Evolutionary conservation across 1,140 invertebrate genomes (phyloP).

Genomic region (Vanessa tameamea): DNA sequence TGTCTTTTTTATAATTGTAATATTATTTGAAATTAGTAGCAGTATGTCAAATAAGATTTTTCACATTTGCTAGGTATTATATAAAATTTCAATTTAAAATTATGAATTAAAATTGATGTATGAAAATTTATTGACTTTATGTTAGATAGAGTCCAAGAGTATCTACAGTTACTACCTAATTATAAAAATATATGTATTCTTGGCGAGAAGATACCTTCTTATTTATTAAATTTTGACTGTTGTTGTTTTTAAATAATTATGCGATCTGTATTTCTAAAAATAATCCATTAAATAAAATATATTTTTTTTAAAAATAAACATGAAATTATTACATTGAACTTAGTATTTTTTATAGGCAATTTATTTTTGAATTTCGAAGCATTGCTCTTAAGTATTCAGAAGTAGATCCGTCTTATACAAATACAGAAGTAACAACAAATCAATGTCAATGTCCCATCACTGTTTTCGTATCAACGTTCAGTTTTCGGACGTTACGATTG

Average conservation of each 20-base stretch:
- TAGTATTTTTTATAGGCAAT: background rate
- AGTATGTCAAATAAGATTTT: background rate
- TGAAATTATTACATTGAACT: background rate
- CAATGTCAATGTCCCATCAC: slow-evolving; percentile 66
- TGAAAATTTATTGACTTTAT: too few relatives aligned
- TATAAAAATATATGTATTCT: too few relatives aligned
- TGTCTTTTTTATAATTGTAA: background rate
- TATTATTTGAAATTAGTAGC: background rate
- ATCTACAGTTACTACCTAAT: too few relatives aligned
- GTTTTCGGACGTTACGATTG: slow-evolving; percentile 57
- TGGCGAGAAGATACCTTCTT: too few relatives aligned
- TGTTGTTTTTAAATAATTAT: too few relatives aligned
- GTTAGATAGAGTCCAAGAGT: too few relatives aligned
- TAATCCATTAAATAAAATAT: too few relatives aligned
- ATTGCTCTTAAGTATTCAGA: slow-evolving; percentile 18
- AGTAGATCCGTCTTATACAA: slow-evolving; percentile 18
- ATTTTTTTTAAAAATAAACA: too few relatives aligned
- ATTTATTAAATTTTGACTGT: too few relatives aligned
- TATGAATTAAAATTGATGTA: too few relatives aligned
- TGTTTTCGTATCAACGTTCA: slow-evolving; percentile 38
- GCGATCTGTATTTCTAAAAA: too few relatives aligned
- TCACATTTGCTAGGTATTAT: background rate
- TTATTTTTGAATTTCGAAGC: background rate
- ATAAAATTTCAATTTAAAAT: too few relatives aligned
- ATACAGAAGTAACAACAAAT: slow-evolving; percentile 42